Evolutionary conservation across 2,888 invertebrate species (phyloP).

Genomic region (Euplexia lucipara): DNA sequence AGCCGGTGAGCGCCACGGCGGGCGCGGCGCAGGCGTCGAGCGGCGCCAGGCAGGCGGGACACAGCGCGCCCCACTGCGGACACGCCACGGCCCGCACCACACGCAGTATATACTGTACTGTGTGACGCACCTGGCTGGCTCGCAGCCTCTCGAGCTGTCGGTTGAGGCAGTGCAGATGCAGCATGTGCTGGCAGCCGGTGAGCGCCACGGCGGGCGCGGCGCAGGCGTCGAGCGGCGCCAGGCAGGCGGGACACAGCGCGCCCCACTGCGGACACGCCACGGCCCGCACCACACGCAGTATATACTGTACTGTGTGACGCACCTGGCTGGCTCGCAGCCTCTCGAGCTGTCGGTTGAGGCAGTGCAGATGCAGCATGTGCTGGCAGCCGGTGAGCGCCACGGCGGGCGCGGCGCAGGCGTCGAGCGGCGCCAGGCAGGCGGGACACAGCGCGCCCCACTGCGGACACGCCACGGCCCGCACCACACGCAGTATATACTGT

Average conservation of each 20-base stretch:
- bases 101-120: too few relatives aligned
- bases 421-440: constrained; percentile 92
- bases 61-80: constrained; percentile 93
- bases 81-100: too few relatives aligned
- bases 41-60: constrained; percentile 94
- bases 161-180: constrained; percentile 95
- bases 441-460: too few relatives aligned
- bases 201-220: constrained; percentile 81
- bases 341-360: constrained; percentile 12
- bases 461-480: too few relatives aligned
- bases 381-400: constrained; percentile 83
- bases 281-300: too few relatives aligned
- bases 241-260: constrained; percentile 94
- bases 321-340: constrained; percentile 4
- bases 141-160: constrained; percentile 90
- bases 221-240: too few relatives aligned
- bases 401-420: too few relatives aligned
- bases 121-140: constrained; percentile 14
- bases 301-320: constrained; percentile 68
- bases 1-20: constrained; percentile 91
- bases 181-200: constrained; percentile 94
- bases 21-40: constrained; percentile 79
- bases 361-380: constrained; percentile 91
- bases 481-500: too few relatives aligned
- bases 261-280: too few relatives aligned